Evolutionary conservation across 2,888 invertebrate genomes (phyloP).

Genomic region (Philopedon plagiatum): DNA sequence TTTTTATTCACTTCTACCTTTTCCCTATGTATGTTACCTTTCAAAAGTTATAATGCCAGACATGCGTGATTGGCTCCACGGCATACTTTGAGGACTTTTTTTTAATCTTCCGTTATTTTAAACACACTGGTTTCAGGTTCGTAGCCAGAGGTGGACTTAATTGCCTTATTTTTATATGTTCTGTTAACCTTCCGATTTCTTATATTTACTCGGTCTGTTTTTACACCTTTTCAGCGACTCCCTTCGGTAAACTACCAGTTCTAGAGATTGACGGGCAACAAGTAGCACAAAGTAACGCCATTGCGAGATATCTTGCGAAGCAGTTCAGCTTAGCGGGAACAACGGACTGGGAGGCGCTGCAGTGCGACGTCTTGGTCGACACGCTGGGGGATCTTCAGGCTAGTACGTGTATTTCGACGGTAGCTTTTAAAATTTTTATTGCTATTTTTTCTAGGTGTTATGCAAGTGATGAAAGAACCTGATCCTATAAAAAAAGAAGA

Average conservation of each 20-base stretch:
- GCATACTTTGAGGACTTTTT: no score
- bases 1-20: no score
- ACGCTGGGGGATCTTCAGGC: constrained; percentile 72
- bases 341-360: constrained; percentile 72
- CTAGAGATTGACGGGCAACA: constrained; percentile 74
- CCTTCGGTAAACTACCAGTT: constrained; percentile 74
- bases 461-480: constrained; percentile 65
- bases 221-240: constrained; percentile 67
- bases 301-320: constrained; percentile 72
- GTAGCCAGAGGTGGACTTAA: no score
- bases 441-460: constrained; percentile 61
- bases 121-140: no score
- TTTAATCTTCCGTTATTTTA: no score
- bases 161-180: no score
- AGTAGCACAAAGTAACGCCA: constrained; percentile 73
- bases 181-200: no score
- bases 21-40: no score
- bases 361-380: constrained; percentile 73
- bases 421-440: no score
- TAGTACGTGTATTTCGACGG: constrained; percentile 64
- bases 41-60: no score
- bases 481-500: constrained; percentile 72
- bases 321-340: constrained; percentile 72
- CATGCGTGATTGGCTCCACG: no score
- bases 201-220: no score